A percentile compares a stretch with the other conserved stretches of the same genome.
phyloP scores from a whole-genome alignment of 2,797 vertebrate genomes.

The Petrocephalus schoutedeni region DNA sequence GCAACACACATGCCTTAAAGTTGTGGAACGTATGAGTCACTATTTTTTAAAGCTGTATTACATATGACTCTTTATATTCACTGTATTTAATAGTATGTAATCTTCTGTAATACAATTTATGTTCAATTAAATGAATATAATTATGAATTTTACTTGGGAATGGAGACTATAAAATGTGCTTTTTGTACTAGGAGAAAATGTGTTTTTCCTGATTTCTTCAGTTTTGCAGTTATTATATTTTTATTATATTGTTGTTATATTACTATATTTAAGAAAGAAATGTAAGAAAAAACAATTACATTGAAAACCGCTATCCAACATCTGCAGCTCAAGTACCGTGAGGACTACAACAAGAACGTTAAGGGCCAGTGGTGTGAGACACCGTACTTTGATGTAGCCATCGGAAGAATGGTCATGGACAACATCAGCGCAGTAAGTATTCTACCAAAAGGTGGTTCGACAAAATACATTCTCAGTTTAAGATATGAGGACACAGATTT shows the following conservation, averaged over 20 bases:
- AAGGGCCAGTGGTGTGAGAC: slow-evolving; percentile 97
- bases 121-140: neutral
- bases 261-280: too few relatives aligned
- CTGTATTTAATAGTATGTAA: neutral
- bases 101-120: neutral
- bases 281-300: neutral
- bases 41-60: neutral
- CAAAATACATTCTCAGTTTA: neutral
- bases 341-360: slow-evolving; percentile 87
- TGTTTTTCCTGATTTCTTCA: neutral
- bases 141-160: neutral
- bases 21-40: neutral
- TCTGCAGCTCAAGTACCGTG: slow-evolving; percentile 80
- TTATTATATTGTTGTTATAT: too few relatives aligned
- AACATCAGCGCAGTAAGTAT: slow-evolving; percentile 81
- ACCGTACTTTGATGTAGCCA: slow-evolving; percentile 88
- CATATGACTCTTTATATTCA: neutral
- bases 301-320: neutral
- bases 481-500: neutral
- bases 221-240: neutral
- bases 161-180: neutral
- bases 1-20: neutral
- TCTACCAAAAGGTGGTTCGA: neutral
- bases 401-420: slow-evolving; percentile 81
- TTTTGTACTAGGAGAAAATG: neutral